Conservation (phyloP, 2,797 vertebrate genomes). For the Sebastes elongatus region DNA sequence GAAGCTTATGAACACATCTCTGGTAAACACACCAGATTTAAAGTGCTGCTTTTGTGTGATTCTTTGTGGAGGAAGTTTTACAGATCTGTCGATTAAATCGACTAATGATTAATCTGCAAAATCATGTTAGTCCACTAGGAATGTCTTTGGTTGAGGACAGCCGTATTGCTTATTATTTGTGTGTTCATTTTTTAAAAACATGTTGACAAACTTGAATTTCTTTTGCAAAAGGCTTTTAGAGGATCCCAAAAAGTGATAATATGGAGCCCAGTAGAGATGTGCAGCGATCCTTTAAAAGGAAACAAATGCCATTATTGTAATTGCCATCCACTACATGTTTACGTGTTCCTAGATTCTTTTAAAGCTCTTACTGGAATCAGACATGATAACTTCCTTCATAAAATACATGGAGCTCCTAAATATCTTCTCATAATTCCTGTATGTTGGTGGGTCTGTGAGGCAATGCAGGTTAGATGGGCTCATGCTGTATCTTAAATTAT, state of each 20-base stretch:
- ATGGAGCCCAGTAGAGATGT: not conserved
- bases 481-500: not conserved
- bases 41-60: too few species aligned
- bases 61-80: too few species aligned
- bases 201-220: not conserved
- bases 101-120: too few species aligned
- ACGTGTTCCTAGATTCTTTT: not conserved
- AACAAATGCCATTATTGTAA: not conserved
- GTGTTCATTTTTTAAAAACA: not conserved
- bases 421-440: not conserved
- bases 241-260: not conserved
- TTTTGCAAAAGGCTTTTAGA: not conserved
- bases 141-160: too few species aligned
- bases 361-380: not conserved
- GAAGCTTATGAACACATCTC: too few species aligned
- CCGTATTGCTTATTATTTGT: fast-evolving
- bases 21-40: too few species aligned
- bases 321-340: not conserved
- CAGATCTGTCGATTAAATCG: too few species aligned
- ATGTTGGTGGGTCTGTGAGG: not conserved
- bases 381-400: not conserved
- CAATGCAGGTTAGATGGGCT: not conserved
- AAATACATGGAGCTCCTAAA: not conserved
- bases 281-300: not conserved
- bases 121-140: too few species aligned